phyloP scores from a whole-genome alignment of 2,113 vertebrate species.

The Strigops habroptila region DNA sequence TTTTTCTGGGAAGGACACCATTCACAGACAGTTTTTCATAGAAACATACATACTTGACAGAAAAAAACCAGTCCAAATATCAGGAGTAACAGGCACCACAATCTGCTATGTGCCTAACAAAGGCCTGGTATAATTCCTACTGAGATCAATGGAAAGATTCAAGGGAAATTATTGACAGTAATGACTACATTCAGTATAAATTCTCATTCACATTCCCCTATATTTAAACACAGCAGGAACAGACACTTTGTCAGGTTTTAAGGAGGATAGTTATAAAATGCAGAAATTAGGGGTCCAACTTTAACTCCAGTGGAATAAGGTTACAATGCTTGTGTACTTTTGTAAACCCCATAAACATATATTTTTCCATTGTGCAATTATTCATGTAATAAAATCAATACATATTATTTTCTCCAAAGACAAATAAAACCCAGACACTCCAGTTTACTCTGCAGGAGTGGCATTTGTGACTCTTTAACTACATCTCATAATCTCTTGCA shows the following conservation, averaged over 20 bases:
- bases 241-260: background rate
- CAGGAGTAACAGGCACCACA: background rate
- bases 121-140: background rate
- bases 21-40: background rate
- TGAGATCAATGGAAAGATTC: background rate
- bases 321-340: background rate
- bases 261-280: background rate
- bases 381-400: background rate
- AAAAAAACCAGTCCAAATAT: background rate
- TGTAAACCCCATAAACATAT: background rate
- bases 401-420: background rate
- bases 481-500: background rate
- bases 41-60: background rate
- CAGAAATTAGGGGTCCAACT: background rate
- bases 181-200: background rate
- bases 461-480: background rate
- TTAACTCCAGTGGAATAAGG: background rate
- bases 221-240: background rate
- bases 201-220: background rate
- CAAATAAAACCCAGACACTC: background rate
- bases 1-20: background rate
- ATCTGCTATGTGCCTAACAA: background rate
- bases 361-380: background rate
- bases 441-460: background rate
- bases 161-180: background rate